phyloP scores from a whole-genome alignment of 1,140 invertebrate species.

The Acromyrmex charruanus region DNA sequence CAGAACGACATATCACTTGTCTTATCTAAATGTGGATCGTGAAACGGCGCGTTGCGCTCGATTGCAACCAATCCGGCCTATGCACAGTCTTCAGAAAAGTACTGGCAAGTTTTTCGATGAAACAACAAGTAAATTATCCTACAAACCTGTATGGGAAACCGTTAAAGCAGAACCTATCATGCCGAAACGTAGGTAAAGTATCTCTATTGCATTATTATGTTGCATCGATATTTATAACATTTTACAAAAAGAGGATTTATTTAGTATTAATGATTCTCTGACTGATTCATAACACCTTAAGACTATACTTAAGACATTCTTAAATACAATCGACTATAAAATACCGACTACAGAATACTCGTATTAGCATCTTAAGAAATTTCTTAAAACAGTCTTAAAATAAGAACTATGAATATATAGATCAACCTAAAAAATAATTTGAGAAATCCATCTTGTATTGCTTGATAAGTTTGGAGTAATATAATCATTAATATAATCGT shows the following conservation, averaged over 20 bases:
- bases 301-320: too few species aligned
- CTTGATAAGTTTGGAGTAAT: not conserved
- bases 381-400: too few species aligned
- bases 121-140: constrained; percentile 81
- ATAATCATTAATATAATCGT: constrained; percentile 5
- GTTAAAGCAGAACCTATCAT: constrained; percentile 78
- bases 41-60: constrained; percentile 73
- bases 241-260: not conserved
- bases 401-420: too few species aligned
- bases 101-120: constrained; percentile 79
- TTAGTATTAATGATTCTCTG: not conserved
- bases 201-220: not conserved
- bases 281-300: too few species aligned
- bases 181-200: constrained; percentile 77
- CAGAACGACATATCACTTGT: constrained; percentile 88
- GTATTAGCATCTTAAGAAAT: too few species aligned
- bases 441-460: not conserved
- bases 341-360: too few species aligned
- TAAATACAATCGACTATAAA: too few species aligned
- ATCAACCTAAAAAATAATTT: not conserved
- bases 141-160: constrained; percentile 75
- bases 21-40: constrained; percentile 85
- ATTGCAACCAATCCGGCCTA: constrained; percentile 81
- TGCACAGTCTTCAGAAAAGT: constrained; percentile 75
- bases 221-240: not conserved